Base-by-base conservation (phyloP, 2,113 vertebrate genomes). In the Strigops habroptila region DNA sequence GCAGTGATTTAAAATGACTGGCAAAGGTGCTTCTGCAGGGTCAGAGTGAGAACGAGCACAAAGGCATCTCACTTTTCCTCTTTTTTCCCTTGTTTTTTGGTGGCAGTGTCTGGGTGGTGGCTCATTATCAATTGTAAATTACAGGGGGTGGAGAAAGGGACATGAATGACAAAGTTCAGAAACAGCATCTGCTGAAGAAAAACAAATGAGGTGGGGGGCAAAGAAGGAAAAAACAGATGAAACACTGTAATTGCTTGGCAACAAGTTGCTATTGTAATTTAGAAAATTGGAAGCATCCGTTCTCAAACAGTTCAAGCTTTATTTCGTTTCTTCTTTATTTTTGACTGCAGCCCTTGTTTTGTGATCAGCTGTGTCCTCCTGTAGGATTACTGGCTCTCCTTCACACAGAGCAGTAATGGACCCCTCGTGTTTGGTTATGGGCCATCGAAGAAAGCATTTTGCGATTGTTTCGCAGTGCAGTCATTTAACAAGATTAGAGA, bases 231-330 rank as follows among this genome's bases (percentile, higher is more conserved):
- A 97, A 96, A 89, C 95, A 97, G 94, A 96, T 75, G 93, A 96
- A 96, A 95, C 83, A 70, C 71, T 86, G 94, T 91, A 95, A 96
- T 96, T 93, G 79, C 96, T 95, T 94, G 92, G 96, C 96, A 96
- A 55, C 78, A 95, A 90, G 93, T 96, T 92, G 95, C 91, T 96
- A 95, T 97, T 96, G 96, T 97, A 95, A 97, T 96, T 97, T 96
- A 94, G 95, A 91, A 96, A 97, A 97, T 96, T 96, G 95, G 94
- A 97, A 97, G 96, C 96, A 97, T 96, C 96, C 94, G 94, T 96
- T 96, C 79, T 90, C 82, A 81, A 96, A 95, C 94, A 94, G 93
- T 81, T 96, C 82, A 79, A 95, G 94, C 95, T 95, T 96, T 97
- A 91, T 95, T 96, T 96, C 14, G 5, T 82, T 94, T 88, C 82